These are phyloP conservation scores for Sinocyclocheilus grahami DNA, from an alignment of 2,113 vertebrate species.

Conservation along the genomic window DNA sequence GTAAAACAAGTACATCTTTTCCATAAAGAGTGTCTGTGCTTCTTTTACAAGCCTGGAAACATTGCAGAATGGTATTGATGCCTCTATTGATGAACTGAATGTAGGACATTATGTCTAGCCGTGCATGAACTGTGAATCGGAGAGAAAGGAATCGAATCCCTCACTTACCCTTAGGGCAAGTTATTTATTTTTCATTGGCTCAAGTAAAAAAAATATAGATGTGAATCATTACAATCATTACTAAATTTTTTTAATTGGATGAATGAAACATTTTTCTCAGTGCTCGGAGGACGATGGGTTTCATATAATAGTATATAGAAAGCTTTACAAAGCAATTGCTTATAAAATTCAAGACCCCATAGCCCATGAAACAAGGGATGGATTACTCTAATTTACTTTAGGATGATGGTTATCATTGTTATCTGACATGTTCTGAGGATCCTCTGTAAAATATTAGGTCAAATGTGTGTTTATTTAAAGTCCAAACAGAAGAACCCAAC, in stretches of 20 bases:
- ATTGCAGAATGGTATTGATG: slow-evolving; percentile 40
- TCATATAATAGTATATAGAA: slow-evolving; percentile 14
- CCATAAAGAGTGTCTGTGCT: slow-evolving; percentile 24
- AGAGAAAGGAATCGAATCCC: slow-evolving; percentile 36
- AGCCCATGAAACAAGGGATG: slow-evolving; percentile 22
- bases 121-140: slow-evolving; percentile 29
- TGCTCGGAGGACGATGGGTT: slow-evolving; percentile 8
- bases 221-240: no score
- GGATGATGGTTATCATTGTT: neutral
- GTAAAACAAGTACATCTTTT: slow-evolving; percentile 12
- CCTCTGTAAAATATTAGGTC: neutral
- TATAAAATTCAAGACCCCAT: neutral
- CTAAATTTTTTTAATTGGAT: no score
- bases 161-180: neutral
- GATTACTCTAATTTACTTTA: neutral
- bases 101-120: slow-evolving; percentile 13
- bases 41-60: slow-evolving; percentile 35
- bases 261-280: no score
- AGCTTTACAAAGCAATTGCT: slow-evolving; percentile 29
- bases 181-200: no score
- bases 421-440: neutral
- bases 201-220: no score
- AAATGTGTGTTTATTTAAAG: no score
- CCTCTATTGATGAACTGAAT: slow-evolving; percentile 34
- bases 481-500: no score